Evolutionary conservation across 2,113 vertebrate species (phyloP), one percentile per base, ranked within the genome.

Genomic region (Cynopterus brachyotis): DNA sequence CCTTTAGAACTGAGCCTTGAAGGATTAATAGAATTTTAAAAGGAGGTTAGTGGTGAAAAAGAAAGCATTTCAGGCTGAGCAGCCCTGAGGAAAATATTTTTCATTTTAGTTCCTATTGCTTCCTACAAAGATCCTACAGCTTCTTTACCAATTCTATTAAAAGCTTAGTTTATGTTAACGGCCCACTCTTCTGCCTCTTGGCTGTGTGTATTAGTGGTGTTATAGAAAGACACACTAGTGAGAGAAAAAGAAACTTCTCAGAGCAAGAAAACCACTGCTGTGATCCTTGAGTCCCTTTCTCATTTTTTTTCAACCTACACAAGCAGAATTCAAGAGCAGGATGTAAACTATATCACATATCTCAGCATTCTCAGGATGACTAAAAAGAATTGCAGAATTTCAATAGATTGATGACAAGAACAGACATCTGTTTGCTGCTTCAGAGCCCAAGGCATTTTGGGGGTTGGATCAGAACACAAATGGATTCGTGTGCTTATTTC

Each of bases 331-430:
- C n/a, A 73, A 50, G 35, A 85, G 40, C 3, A 2, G 17, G 19
- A 12, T 53, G 1, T 30, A 24, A 5, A 84, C 28, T n/a, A 1
- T 47, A 66, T 69, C 70, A 24, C 50, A 8, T 81, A 75, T 95
- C 35, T 47, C 81, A 69, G 19, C 6, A 6, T 45, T 80, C 62
- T 94, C 75, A 4, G 32, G 19, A 96, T 60, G 4, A 89, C 76
- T 26, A 96, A 57, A 89, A 83, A 24, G 42, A 96, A 93, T 16
- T 42, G 11, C 19, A 97, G 55, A 89, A 70, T 57, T 76, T 72
- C 67, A 90, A 72, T 6, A 55, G 66, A 35, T 30, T 89, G 50
- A 37, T 62, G 69, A 85, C 47, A 79, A 79, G 47, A 70, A 83
- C n/a, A 57, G 50, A 90, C 3, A 20, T 4, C 19, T 4, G 19